Percentiles rank a stretch among this genome's conserved stretches.
phyloP scores from a whole-genome alignment of 1,140 invertebrate genomes.

The Pseudomyrmex concolor region DNA sequence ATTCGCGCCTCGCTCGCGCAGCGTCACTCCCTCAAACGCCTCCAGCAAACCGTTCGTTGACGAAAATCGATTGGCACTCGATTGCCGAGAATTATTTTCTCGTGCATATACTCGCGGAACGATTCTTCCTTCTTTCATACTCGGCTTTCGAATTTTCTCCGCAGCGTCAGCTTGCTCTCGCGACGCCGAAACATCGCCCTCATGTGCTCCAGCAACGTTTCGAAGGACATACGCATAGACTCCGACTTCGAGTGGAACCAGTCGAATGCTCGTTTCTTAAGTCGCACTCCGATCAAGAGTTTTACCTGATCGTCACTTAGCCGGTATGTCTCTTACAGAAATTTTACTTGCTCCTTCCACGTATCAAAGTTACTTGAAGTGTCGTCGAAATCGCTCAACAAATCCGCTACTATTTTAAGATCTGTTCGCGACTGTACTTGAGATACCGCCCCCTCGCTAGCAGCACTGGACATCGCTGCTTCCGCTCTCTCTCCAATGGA shows the following conservation, averaged over 20 bases:
- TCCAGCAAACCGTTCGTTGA: not conserved
- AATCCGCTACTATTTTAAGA: not conserved
- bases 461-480: no score
- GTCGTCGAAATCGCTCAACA: not conserved
- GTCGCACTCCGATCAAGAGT: slow-evolving; percentile 4
- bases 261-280: slow-evolving; percentile 37
- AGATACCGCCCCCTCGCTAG: not conserved
- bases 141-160: slow-evolving; percentile 3
- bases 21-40: not conserved
- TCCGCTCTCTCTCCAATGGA: not conserved
- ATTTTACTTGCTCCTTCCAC: slow-evolving; percentile 1
- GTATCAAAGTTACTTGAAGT: not conserved
- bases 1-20: not conserved
- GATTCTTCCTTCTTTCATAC: slow-evolving; percentile 3
- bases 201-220: not conserved
- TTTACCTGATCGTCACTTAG: not conserved
- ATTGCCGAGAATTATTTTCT: slow-evolving; percentile 37
- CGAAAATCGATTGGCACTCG: slow-evolving; percentile 5
- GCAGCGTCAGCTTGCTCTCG: not conserved
- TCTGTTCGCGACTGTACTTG: no score
- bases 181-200: not conserved
- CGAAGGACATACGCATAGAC: slow-evolving; percentile 25
- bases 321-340: not conserved
- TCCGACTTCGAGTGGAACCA: slow-evolving; percentile 51
- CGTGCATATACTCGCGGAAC: slow-evolving; percentile 39